Base-by-base conservation (phyloP, 30 jellyfish, hydroid and myxozoan genomes). In the Turritopsis rubra region DNA sequence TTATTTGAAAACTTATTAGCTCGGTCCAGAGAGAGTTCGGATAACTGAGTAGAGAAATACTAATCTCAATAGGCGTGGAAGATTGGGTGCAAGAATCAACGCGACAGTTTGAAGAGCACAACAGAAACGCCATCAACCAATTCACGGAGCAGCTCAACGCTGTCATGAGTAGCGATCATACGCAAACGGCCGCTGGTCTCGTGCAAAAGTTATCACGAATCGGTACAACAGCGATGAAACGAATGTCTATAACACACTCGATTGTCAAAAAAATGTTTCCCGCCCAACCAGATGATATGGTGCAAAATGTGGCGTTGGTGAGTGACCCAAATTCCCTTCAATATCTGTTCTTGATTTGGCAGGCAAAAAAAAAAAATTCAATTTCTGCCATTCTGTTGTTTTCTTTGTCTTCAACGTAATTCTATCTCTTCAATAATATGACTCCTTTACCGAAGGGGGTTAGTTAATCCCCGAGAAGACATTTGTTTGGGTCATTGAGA, bases 51-150 rank as follows among this genome's bases (percentile, higher is more conserved):
- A 3, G 60, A 41, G 60, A 13, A 3, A 41, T n/a, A 41, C 13
- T 41, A 3, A 41, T 41, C 30, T 7, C 28, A 0, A 16, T 53
- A 80, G 87, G 87, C 9, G 87, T 80, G 8, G 87, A 80, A 26
- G 81, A 80, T 29, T 80, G 87, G 87, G 87, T 80, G 29, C 87
- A 80, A 80, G 81, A 53, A 19, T 80, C 87, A 23, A 80, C 84
- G 26, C 87, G 84, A 25, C 79, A 18, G 0, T 80, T 80, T 52
- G 87, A 80, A 54, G 87, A 80, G 8, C 87, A 80, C 52, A 80
- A 80, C 66, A 21, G 84, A n/a, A 80, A 80, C 54, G 87, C 87
- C 4, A 54, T 80, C 29, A 41, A 31, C 66, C 70, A 28, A 80
- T 80, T 80, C 20, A 80, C 87, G 21, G 87, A 80, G 8, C 87